phyloP scores from a whole-genome alignment of 2,888 invertebrate genomes.

The Andrena bicolor region DNA sequence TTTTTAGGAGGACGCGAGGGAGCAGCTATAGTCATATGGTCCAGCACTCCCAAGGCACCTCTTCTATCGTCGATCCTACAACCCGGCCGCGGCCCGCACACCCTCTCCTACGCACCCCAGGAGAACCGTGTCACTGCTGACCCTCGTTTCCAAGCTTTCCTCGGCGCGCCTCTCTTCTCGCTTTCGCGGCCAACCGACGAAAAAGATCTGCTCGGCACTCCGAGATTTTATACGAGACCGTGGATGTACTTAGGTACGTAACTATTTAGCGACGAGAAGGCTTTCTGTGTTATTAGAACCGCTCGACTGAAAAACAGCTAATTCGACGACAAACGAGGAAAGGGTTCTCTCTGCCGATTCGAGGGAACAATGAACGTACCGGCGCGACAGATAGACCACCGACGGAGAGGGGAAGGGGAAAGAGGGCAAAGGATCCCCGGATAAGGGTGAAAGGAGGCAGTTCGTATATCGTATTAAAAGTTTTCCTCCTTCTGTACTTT shows the following conservation, averaged over 20 bases:
- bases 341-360: neutral
- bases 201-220: neutral
- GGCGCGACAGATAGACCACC: neutral
- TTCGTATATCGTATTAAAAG: slow-evolving; percentile 58
- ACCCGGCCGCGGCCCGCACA: neutral
- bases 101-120: slow-evolving; percentile 1
- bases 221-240: no score
- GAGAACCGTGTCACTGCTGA: slow-evolving; percentile 18
- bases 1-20: slow-evolving; percentile 54
- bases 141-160: slow-evolving; percentile 1
- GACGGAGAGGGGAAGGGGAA: neutral
- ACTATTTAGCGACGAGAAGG: no score
- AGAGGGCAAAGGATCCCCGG: slow-evolving; percentile 19
- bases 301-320: neutral
- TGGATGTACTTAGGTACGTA: no score
- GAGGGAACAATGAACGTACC: neutral
- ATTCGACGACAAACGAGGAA: neutral
- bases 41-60: slow-evolving; percentile 45
- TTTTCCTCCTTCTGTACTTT: slow-evolving; percentile 57
- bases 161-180: neutral
- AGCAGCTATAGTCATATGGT: slow-evolving; percentile 27
- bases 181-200: slow-evolving; percentile 1
- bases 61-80: slow-evolving; percentile 37
- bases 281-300: no score
- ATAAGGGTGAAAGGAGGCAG: slow-evolving; percentile 14